Evolutionary conservation across 37 sponge, comb jelly and placozoan species (phyloP), one percentile per base, ranked within the genome.

Genomic region (Halichondria panicea): DNA sequence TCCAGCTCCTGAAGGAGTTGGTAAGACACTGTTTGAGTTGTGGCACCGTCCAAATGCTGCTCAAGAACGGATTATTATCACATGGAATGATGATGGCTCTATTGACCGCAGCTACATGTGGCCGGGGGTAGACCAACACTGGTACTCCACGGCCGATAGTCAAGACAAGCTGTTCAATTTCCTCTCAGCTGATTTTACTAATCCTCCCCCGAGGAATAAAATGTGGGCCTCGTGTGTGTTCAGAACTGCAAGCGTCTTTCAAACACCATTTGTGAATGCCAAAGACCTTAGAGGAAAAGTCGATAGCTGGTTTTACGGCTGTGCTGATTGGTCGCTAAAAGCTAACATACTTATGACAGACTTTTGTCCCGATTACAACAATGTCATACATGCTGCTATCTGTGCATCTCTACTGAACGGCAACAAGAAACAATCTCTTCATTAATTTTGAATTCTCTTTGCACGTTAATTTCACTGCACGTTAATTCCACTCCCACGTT

Each of bases 291-390:
- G 33, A 21, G 15, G 36, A 13, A 58, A 25, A 24, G 58, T 74
- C 2, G 44, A 36, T 19, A 38, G 22, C 42, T 74, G 74, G 74
- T 74, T 43, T 38, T 57, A 43, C 36, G 74, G 74, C 27, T 36
- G 74, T 74, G 27, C 74, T 40, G 61, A 43, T n/a, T 74, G 41
- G 41, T 34, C 43, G 2, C 42, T 43, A 43, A 56, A 74, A 13
- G 74, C 74, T 13, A 74, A 74, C 61, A 59, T 74, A 42, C 56
- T 74, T n/a, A 74, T 59, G 56, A 42, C 31, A 19, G 74, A 74
- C 27, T 74, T 74, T 35, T 54, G 11, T 58, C 13, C 25, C 39
- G 27, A 39, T 21, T 57, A 4, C 40, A 43, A 8, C 74, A 74
- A 37, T 36, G 37, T 37, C 28, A 59, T 74, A n/a, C 74, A 74